A percentile compares a stretch with the other conserved stretches of the same genome.
Evolutionary conservation across 2,888 invertebrate species (phyloP).

Genomic region (Agrochola lychnidis): DNA sequence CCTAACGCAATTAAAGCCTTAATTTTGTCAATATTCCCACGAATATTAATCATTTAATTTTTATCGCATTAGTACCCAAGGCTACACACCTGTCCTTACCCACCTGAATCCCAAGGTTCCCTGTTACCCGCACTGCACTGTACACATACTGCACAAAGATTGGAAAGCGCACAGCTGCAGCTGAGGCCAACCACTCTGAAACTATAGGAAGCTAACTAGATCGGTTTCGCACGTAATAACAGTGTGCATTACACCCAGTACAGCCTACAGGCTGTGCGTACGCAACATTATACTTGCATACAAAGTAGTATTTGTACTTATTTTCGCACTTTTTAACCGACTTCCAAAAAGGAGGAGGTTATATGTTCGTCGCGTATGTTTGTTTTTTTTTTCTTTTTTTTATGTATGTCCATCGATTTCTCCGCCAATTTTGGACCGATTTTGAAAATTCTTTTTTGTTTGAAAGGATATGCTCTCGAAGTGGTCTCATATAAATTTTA

Average conservation of each 20-base stretch:
- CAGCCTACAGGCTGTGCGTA: background rate
- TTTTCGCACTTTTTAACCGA: background rate
- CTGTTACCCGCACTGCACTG: conserved; percentile 12
- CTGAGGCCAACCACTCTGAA: conserved; percentile 47
- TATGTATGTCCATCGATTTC: too few species aligned
- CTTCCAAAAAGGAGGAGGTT: too few species aligned
- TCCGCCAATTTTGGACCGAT: too few species aligned
- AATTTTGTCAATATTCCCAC: conserved; percentile 2
- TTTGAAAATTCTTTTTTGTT: too few species aligned
- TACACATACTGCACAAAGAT: conserved; percentile 17
- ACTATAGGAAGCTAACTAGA: conserved; percentile 46
- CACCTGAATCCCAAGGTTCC: conserved; percentile 31
- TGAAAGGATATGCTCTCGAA: too few species aligned
- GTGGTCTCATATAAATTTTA: too few species aligned
- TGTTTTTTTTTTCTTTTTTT: too few species aligned
- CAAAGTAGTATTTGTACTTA: background rate
- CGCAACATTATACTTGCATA: conserved; percentile 12
- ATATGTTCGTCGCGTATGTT: too few species aligned
- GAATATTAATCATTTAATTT: background rate
- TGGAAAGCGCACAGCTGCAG: conserved; percentile 51
- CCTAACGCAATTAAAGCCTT: background rate
- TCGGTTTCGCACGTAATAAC: background rate
- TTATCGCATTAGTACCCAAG: background rate
- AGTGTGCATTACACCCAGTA: conserved; percentile 6
- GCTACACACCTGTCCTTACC: conserved; percentile 9